Evolutionary conservation across 2,797 vertebrate species (phyloP), one percentile per base, ranked within the genome.

Genomic region (Neosilurus hyrtlii): DNA sequence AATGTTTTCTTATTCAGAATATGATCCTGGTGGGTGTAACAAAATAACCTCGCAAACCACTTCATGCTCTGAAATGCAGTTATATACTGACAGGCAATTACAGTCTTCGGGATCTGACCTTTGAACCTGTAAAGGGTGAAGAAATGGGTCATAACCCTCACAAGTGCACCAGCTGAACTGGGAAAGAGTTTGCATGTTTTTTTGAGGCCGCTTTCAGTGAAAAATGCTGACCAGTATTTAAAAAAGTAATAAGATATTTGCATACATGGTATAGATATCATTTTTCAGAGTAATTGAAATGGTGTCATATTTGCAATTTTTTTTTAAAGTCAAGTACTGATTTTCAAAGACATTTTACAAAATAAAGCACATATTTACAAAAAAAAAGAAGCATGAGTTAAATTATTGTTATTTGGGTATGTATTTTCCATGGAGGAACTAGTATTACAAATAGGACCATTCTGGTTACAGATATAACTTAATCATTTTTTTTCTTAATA

Each of bases 11-110:
- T 37, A 35, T 37, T 75, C 30, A 37, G 30, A 3, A 59, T 59
- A 37, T 56, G 72, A 57, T 74, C 24, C 62, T 76, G 37, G 59
- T 62, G 57, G 75, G 22, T 24, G 59, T 63, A 76, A 43, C 43
- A 26, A 30, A 78, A 52, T 24, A 51, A 78, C 59, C 37, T 8
- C 22, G 1, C 7, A 9, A 77, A 24, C 20, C 22, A 43, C 74
- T 63, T 9, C 37, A 52, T 51, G n/a, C 61, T 6, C 61, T 51
- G 30, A 75, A 75, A 15, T 30, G n/a, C 56, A 78, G n/a, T 26
- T 20, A 65, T 26, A 18, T 12, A 51, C 9, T 61, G 26, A 51
- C 61, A 52, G 15, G 61, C n/a, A 11, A 26, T 51, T 49, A 15
- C n/a, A 30, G 3, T 26, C 59, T 78, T 78, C 63, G 8, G 10